Evolutionary conservation across 2,888 invertebrate genomes (phyloP), one percentile per base, ranked within the genome.

Genomic region (Synergus umbraculus): DNA sequence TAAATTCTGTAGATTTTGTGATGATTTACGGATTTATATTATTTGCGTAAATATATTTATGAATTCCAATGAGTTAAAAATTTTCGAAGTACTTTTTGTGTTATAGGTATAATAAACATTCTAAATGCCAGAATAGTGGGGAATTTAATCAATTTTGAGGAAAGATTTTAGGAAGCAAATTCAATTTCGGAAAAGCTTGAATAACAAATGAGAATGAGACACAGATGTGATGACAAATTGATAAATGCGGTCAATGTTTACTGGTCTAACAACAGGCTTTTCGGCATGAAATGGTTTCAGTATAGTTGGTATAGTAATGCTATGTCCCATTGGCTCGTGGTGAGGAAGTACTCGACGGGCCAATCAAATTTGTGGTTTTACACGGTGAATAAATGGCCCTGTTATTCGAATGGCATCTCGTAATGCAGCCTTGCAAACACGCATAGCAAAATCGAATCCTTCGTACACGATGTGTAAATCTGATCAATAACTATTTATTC

Each of bases 331-430:
- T 78, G 77, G 80, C 77, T 79, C 79, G 78, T 63, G 79, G 79
- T 73, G 81, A 77, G 82, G 78, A 82, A 80, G 79, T 76, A 79
- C 81, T 80, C 63, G 80, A 64, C 77, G 79, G 78, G 66, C 81
- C 83, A 82, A 84, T 84, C 81, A 82, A 82, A 83, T 84, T 83
- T 83, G 84, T 77, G 84, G 83, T 84, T 84, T 82, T 79, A 82
- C 80, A 78, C 78, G 78, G 78, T 73, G 76, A 81, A 82, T 82
- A 82, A 82, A 83, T 81, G 81, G 79, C 77, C 78, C 81, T 66
- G 78, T 83, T 83, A 81, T 83, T 60, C 49, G 78, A 66, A 81
- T 76, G 49, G 80, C 78, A 80, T 80, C 76, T 79, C 66, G 69
- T 76, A 69, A 73, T 44, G 79, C 69, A 58, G 78, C 79, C 78